These are phyloP conservation scores for Apodemia hepburni DNA, from an alignment of 2,888 invertebrate species.

Conservation along the genomic window DNA sequence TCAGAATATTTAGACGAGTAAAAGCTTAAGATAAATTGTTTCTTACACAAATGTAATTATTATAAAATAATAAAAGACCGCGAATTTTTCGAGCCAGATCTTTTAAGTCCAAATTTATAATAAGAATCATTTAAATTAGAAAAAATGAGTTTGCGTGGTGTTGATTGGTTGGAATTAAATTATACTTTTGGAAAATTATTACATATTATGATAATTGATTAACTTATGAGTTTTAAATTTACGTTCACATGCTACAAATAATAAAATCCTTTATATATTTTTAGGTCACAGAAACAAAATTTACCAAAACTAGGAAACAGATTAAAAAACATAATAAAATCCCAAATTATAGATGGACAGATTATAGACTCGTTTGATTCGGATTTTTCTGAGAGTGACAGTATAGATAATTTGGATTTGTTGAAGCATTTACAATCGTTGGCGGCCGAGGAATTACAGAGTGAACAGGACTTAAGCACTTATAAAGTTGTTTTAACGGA, in stretches of 20 bases:
- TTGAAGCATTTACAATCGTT: slow-evolving; percentile 62
- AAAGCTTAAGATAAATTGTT: too few species aligned
- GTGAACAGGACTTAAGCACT: slow-evolving; percentile 57
- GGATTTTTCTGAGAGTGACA: slow-evolving; percentile 46
- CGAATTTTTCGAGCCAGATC: too few species aligned
- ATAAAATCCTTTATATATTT: slow-evolving; percentile 14
- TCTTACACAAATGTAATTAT: too few species aligned
- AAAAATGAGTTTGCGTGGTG: too few species aligned
- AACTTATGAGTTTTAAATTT: too few species aligned
- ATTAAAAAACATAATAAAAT: slow-evolving; percentile 81
- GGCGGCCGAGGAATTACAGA: slow-evolving; percentile 56
- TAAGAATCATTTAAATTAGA: too few species aligned
- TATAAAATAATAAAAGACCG: too few species aligned
- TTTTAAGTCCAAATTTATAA: too few species aligned
- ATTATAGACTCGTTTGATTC: slow-evolving; percentile 48
- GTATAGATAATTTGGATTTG: slow-evolving; percentile 58
- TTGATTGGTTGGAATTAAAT: too few species aligned
- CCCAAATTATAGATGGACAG: slow-evolving; percentile 76
- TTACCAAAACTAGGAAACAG: slow-evolving; percentile 77
- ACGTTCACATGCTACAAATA: background rate
- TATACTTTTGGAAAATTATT: too few species aligned
- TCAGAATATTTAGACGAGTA: too few species aligned
- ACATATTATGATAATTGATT: too few species aligned
- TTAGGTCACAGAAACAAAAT: slow-evolving; percentile 51
- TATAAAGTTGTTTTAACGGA: slow-evolving; percentile 68